Evolutionary conservation across 2,888 invertebrate species (phyloP).

Genomic region (Dione juno): DNA sequence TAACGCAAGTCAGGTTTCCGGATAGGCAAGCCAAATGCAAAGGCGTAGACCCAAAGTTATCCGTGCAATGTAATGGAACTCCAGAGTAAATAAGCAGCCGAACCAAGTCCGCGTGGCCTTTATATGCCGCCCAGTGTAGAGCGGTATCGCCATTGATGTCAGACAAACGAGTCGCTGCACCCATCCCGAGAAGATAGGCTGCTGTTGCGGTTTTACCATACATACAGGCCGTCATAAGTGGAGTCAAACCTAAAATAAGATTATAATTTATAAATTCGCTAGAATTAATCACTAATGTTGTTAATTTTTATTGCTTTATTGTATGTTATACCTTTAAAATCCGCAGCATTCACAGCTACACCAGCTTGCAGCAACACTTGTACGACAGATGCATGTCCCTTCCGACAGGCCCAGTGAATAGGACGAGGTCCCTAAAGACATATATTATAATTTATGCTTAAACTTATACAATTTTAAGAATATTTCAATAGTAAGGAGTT

Average conservation of each 20-base stretch:
- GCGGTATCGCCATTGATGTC: conserved; percentile 97
- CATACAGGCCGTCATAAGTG: conserved; percentile 96
- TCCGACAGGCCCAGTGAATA: conserved; percentile 97
- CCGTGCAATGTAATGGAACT: conserved; percentile 93
- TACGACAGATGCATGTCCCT: conserved; percentile 95
- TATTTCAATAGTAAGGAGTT: neutral
- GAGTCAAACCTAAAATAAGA: conserved; percentile 86
- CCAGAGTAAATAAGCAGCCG: conserved; percentile 95
- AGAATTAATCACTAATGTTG: neutral
- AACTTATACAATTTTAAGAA: neutral
- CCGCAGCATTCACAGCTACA: conserved; percentile 94
- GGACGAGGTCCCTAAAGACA: conserved; percentile 88
- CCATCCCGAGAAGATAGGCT: conserved; percentile 94
- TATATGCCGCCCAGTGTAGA: conserved; percentile 97
- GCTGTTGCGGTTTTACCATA: conserved; percentile 95
- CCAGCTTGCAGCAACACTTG: conserved; percentile 91
- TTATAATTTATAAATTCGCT: neutral
- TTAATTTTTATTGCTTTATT: neutral
- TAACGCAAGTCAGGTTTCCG: conserved; percentile 93
- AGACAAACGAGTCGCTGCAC: conserved; percentile 91
- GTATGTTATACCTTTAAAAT: conserved; percentile 87
- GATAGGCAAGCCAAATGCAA: conserved; percentile 94
- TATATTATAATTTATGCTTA: neutral
- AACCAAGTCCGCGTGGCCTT: conserved; percentile 94
- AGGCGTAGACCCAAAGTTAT: conserved; percentile 96